These are phyloP conservation scores for Tragelaphus buxtoni DNA, from an alignment of 2,113 vertebrate species.

Conservation along the genomic window DNA sequence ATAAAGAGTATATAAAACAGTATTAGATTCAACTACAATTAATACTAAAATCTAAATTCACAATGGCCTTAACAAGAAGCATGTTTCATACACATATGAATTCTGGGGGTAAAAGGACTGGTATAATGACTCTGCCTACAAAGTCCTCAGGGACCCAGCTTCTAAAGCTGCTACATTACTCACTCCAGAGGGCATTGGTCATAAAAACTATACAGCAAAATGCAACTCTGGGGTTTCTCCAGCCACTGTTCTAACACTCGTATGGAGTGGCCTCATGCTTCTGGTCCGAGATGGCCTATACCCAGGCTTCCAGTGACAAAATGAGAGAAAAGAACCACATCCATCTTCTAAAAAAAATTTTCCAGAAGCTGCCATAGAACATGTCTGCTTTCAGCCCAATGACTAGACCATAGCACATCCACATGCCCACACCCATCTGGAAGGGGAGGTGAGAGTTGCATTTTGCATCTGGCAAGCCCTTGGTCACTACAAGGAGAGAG, in stretches of 20 bases:
- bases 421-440: no score
- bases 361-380: neutral
- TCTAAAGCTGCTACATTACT: neutral
- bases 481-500: neutral
- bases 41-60: neutral
- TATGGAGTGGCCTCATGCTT: neutral
- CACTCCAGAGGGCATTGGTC: neutral
- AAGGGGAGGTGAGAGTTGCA: neutral
- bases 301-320: neutral
- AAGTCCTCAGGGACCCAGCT: neutral
- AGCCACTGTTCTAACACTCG: neutral
- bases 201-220: neutral
- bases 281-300: neutral
- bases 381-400: neutral
- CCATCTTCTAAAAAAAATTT: neutral
- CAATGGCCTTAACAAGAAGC: neutral
- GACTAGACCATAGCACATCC: no score
- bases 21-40: neutral
- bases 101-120: neutral
- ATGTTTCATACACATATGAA: neutral
- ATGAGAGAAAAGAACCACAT: neutral
- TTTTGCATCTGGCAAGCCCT: neutral
- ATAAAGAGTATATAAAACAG: neutral
- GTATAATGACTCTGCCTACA: neutral
- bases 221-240: neutral